Base-by-base conservation (phyloP, 2,113 vertebrate genomes). In the Pomatorhinus ruficollis region DNA sequence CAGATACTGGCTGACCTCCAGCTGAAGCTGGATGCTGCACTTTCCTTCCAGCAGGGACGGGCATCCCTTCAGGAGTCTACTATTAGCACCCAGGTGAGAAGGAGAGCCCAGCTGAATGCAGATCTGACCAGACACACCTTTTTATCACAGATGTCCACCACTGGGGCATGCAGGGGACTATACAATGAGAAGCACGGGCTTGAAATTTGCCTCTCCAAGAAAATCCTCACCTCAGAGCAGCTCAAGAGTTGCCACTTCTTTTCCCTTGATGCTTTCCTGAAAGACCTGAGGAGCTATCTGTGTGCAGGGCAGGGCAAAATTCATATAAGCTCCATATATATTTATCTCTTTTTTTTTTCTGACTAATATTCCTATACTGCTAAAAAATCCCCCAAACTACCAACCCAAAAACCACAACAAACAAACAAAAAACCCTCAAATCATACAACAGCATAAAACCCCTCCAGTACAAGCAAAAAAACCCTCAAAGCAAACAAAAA, bases 361-460 rank as follows among this genome's bases (percentile, higher is more conserved):
- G 1, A n/a, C 8, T 57, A 3, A 61, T 68, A 79, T 28, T 23
- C 9, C 6, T 70, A 33, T 21, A 30, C 2, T 20, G 5, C 10
- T 63, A 40, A 39, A 42, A 47, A 47, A 30, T 2, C 0, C 4
- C 4, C 5, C 13, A 63, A 50, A 11, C 2, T 7, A 61, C 24
- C 12, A 60, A 50, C 8, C 6, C 31, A 45, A 28, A 61, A 61
- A 15, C 2, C 23, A 33, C 6, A 44, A 42, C 17, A 59, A 50
- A 33, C 19, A 27, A 24, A 19, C 4, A 65, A 37, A 54, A 25
- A 52, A 14, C 2, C 6, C 11, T 39, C 25, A 52, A 49, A 87
- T 1, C 7, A 45, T 23, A 15, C 4, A 31, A 37, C 9, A 54
- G 14, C 8, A 35, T 35, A 9, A 19, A 9, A 24, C 2, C 5